These are phyloP conservation scores for Cryptotis parvus DNA, from an alignment of 2,113 vertebrate species.

Conservation along the genomic window DNA sequence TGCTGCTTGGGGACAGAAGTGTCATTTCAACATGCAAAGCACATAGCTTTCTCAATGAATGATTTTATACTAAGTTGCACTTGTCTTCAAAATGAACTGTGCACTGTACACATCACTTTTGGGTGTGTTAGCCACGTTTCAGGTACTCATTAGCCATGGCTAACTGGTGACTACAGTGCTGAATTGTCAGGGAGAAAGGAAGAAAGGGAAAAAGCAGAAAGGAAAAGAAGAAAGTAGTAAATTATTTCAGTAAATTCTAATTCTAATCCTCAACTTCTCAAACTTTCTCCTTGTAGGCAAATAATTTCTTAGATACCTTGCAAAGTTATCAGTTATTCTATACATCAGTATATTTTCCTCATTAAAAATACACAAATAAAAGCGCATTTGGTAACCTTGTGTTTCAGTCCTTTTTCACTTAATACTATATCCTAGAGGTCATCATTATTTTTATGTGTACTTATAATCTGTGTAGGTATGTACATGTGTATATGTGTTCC, in stretches of 20 bases:
- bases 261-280: not conserved
- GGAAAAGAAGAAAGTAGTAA: not conserved
- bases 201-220: not conserved
- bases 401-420: not conserved
- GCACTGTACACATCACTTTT: not conserved
- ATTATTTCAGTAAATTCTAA: not conserved
- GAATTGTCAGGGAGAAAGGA: too few species aligned
- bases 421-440: not conserved
- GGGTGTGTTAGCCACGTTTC: not conserved
- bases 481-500: not conserved
- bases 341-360: not conserved
- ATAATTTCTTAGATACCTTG: not conserved
- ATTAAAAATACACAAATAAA: not conserved
- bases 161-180: not conserved
- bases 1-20: not conserved
- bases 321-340: constrained; percentile 48
- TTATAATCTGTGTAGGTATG: not conserved
- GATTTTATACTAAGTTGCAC: not conserved
- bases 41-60: not conserved
- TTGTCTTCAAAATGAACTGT: not conserved
- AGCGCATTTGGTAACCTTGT: not conserved
- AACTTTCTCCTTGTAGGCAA: not conserved
- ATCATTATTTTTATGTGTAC: not conserved
- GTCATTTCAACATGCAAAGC: not conserved
- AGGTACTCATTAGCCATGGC: not conserved